Base-by-base conservation (phyloP, 2,797 vertebrate genomes). In the Enteromius radiatus region DNA sequence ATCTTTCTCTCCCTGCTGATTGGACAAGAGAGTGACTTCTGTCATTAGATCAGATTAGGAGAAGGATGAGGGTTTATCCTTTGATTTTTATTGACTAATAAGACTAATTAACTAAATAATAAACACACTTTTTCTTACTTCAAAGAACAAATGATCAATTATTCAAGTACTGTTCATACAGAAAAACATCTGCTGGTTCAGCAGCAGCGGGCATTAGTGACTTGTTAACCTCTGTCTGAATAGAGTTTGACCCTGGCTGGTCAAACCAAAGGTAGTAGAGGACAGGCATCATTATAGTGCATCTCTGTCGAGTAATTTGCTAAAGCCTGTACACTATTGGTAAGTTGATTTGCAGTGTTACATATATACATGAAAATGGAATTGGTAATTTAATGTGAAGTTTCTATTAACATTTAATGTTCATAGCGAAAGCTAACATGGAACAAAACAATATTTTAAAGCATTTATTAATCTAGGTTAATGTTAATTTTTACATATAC, bases 11-110 rank as follows among this genome's bases (percentile, higher is more conserved):
- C 92, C 90, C 91, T 88, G 87, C 91, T 94, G 92, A 90, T 90
- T 89, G 82, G 90, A 89, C 87, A 77, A 68, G 85, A 86, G 90
- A 88, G 88, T 88, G 89, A 89, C 87, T 92, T 89, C 90, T 93
- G 92, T 94, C 92, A 94, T 94, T 93, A 92, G 90, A 93, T 92
- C 89, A 90, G 88, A 92, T 92, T 89, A 87, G 83, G 74, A 86
- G 31, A 76, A 33, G 70, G 63, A 52, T 83, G 63, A 23, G 33
- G 45, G 41, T 12, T 21, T 67, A 11, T 21, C 26, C 61, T 82
- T 82, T 59, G 49, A 61, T 70, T 63, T 61, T 26, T 59, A 68
- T 68, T 28, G 28, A 83, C 52, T 61, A 47, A 26, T 59, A 36
- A 31, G 23, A 47, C 52, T 70, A 81, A 33, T 70, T 70, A 69